phyloP scores from a whole-genome alignment of 2,888 invertebrate species.

The Gonocerus acuteangulatus region DNA sequence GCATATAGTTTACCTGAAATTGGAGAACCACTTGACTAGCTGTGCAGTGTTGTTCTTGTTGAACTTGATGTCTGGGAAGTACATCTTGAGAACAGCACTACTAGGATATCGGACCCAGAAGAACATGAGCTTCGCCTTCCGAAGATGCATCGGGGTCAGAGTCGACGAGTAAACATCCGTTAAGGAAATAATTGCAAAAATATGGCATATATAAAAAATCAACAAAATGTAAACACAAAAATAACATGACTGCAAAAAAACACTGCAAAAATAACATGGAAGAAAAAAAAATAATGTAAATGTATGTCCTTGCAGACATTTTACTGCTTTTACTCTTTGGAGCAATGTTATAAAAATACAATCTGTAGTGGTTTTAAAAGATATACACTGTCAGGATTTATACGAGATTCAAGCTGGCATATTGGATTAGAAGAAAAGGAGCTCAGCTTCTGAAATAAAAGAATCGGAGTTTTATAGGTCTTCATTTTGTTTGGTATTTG shows the following conservation, averaged over 20 bases:
- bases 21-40: slow-evolving; percentile 99
- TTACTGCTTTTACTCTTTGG: no score
- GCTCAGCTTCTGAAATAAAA: slow-evolving; percentile 21
- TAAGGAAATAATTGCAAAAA: slow-evolving; percentile 47
- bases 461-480: slow-evolving; percentile 23
- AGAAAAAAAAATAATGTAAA: neutral
- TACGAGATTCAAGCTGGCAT: slow-evolving; percentile 2
- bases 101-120: slow-evolving; percentile 99
- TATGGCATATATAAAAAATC: neutral
- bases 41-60: slow-evolving; percentile 99
- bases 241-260: no score
- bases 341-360: no score
- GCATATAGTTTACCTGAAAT: slow-evolving; percentile 98
- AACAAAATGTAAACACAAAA: no score
- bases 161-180: slow-evolving; percentile 88
- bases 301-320: neutral
- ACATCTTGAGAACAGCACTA: slow-evolving; percentile 98
- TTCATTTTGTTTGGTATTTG: slow-evolving; percentile 26
- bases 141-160: slow-evolving; percentile 97
- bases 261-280: neutral
- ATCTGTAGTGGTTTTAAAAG: no score
- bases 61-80: slow-evolving; percentile 99
- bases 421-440: slow-evolving; percentile 19
- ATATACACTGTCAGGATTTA: no score
- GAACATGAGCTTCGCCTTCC: slow-evolving; percentile 99